Percentiles rank a stretch among this genome's conserved stretches.
These are phyloP conservation scores for Merodon equestris DNA, from an alignment of 2,888 invertebrate genomes.

Conservation along the genomic window DNA sequence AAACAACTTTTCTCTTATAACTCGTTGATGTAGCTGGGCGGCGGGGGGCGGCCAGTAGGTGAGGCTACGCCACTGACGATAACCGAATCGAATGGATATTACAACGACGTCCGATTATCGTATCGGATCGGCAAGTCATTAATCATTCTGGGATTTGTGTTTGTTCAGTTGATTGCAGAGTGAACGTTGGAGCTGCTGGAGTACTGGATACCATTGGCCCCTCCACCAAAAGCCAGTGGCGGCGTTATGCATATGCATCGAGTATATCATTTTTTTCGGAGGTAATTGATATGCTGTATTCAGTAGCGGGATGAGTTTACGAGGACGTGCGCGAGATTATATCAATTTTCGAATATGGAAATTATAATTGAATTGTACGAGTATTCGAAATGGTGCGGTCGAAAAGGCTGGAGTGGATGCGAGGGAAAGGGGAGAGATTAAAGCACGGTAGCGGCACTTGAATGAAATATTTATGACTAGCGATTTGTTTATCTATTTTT, in stretches of 20 bases:
- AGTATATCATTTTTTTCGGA: background rate
- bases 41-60: too few relatives aligned
- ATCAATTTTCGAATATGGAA: conserved; percentile 63
- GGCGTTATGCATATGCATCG: conserved; percentile 47
- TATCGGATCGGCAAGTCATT: conserved; percentile 53
- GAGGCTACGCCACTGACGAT: conserved; percentile 36
- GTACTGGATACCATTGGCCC: background rate
- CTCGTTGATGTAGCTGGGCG: too few relatives aligned
- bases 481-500: conserved; percentile 21
- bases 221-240: background rate
- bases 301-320: too few relatives aligned
- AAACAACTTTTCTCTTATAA: background rate
- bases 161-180: too few relatives aligned
- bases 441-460: conserved; percentile 23
- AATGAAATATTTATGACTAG: conserved; percentile 38
- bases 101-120: conserved; percentile 62
- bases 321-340: conserved; percentile 22
- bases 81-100: conserved; percentile 62
- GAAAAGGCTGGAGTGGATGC: background rate
- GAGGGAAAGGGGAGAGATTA: background rate
- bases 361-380: conserved; percentile 61
- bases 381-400: conserved; percentile 7
- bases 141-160: conserved; percentile 49
- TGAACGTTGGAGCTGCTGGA: background rate
- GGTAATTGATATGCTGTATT: conserved; percentile 62